phyloP scores from a whole-genome alignment of 2,113 vertebrate genomes.

The Hiodon tergisus region DNA sequence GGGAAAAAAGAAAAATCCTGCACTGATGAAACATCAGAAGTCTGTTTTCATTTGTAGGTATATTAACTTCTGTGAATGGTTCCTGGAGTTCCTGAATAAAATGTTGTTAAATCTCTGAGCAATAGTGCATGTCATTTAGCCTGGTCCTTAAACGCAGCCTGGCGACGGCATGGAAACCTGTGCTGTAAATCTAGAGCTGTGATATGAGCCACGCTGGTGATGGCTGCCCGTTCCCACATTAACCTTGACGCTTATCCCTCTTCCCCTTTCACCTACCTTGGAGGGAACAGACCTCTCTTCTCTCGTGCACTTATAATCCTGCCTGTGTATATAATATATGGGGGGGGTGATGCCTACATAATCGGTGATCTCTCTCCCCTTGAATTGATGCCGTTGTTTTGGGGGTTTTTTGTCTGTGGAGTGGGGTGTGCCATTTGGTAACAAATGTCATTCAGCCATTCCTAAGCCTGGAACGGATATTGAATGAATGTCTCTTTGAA shows the following conservation, averaged over 20 bases:
- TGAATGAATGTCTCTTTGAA: background rate
- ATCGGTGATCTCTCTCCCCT: background rate
- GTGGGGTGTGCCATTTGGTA: background rate
- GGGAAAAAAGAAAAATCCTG: background rate
- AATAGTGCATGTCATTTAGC: constrained; percentile 3
- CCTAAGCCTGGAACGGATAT: background rate
- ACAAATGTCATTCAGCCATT: background rate
- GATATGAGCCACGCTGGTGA: background rate
- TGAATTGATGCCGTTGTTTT: background rate
- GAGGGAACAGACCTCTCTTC: background rate
- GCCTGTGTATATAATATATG: background rate
- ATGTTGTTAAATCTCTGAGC: constrained; percentile 11
- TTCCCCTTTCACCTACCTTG: background rate
- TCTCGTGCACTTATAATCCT: constrained; percentile 1
- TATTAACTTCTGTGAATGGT: background rate
- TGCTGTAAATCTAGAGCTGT: constrained; percentile 5
- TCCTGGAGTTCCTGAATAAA: constrained; percentile 13
- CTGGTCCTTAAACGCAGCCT: too few relatives aligned
- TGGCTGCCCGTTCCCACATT: background rate
- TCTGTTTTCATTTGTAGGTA: background rate
- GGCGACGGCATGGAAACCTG: background rate
- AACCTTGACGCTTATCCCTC: background rate
- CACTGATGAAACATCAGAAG: background rate
- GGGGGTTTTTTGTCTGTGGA: background rate
- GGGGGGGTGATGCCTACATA: constrained; percentile 9